Evolutionary conservation across 2,888 invertebrate genomes (phyloP).

Genomic region (Alsophila aescularia): DNA sequence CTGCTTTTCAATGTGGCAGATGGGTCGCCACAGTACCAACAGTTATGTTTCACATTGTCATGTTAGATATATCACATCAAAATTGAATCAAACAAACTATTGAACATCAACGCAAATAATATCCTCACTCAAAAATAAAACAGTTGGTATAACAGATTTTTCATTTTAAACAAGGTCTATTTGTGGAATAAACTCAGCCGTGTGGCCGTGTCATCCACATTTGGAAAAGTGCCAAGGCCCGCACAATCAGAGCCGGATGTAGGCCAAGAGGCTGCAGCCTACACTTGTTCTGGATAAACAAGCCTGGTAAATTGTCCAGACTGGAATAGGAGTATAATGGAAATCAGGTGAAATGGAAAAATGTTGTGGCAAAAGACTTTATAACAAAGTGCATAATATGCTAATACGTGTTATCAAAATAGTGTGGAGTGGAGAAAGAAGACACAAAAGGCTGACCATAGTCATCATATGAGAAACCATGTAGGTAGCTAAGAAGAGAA

Average conservation of each 20-base stretch:
- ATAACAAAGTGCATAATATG: no score
- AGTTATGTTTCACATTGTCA: no score
- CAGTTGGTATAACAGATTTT: conserved; percentile 21
- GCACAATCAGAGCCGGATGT: conserved; percentile 74
- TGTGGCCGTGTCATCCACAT: conserved; percentile 52
- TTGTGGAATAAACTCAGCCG: conserved; percentile 50
- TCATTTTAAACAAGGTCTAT: conserved; percentile 43
- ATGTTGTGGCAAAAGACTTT: no score
- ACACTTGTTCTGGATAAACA: conserved; percentile 43
- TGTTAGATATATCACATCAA: no score
- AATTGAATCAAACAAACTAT: conserved; percentile 1
- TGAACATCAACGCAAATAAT: conserved; percentile 7
- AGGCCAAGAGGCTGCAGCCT: conserved; percentile 78
- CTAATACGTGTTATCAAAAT: no score
- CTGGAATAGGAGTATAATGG: no score
- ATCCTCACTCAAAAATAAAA: conserved; percentile 21
- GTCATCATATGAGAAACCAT: no score
- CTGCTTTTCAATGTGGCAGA: no score
- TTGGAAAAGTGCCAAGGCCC: conserved; percentile 72
- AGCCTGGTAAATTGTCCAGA: conserved; percentile 19
- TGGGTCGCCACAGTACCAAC: no score
- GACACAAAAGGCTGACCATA: no score
- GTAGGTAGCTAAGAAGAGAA: no score
- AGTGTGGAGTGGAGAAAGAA: not conserved
- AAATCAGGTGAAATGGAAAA: no score